Percentiles rank a stretch among this genome's conserved stretches.
Evolutionary conservation across 2,797 vertebrate genomes (phyloP).

Genomic region (Sus cebifrons): DNA sequence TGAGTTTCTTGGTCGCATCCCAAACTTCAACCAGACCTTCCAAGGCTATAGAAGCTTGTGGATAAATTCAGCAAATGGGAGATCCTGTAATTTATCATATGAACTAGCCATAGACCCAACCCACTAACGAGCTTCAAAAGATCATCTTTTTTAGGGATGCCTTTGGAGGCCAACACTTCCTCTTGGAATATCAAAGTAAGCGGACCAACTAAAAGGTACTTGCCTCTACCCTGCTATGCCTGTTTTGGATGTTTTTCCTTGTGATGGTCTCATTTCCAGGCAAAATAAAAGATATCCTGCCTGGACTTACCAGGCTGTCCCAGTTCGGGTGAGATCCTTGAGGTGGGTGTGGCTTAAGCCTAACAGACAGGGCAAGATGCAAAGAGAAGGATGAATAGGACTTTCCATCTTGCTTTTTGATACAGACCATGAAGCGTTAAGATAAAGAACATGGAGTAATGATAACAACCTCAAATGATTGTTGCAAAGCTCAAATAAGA

Average conservation of each 20-base stretch:
- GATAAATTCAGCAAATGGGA: neutral
- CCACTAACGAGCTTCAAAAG: neutral
- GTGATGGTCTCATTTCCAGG: neutral
- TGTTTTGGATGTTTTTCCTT: neutral
- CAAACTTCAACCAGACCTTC: neutral
- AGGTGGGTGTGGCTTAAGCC: neutral
- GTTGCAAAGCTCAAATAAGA: conserved; percentile 4
- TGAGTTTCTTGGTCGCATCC: neutral
- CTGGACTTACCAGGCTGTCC: neutral
- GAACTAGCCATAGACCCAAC: neutral
- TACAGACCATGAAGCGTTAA: neutral
- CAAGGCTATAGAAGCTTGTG: neutral
- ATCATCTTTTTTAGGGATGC: neutral
- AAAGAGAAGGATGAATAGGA: neutral
- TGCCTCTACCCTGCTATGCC: neutral
- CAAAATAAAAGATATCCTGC: neutral
- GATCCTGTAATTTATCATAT: neutral
- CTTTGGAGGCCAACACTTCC: neutral
- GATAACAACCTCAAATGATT: neutral
- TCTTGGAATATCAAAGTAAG: neutral
- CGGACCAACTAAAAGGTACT: neutral
- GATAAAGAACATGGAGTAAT: neutral
- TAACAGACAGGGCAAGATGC: neutral
- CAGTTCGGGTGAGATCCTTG: neutral
- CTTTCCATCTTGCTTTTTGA: neutral